Conservation (phyloP, 92 coral and sea anemone species). For the Pocillopora meandrina region DNA sequence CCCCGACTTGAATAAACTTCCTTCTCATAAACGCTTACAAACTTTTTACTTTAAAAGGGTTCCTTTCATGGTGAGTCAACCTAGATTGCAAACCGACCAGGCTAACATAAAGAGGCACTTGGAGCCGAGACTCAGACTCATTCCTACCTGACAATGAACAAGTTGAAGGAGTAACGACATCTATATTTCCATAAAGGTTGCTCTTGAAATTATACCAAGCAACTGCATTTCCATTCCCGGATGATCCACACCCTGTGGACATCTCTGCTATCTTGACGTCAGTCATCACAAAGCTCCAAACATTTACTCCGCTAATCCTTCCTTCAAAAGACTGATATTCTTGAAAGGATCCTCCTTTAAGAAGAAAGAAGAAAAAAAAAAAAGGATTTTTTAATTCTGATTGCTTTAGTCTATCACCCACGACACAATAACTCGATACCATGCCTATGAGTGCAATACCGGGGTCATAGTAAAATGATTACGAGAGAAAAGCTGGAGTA, state of each 20-base stretch:
- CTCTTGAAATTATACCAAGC: slow-evolving; percentile 30
- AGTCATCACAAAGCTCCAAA: slow-evolving; percentile 9
- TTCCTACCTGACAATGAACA: slow-evolving; percentile 14
- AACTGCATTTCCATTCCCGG: slow-evolving; percentile 26
- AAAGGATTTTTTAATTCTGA: too few species aligned
- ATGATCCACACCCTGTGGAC: slow-evolving; percentile 25
- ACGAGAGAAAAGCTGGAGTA: not conserved
- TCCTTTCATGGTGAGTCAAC: too few species aligned
- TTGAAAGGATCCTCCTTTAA: slow-evolving; percentile 17
- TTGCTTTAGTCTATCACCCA: too few species aligned
- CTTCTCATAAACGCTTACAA: too few species aligned
- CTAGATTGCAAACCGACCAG: too few species aligned
- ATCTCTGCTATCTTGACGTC: not conserved
- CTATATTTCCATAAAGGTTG: slow-evolving; percentile 5
- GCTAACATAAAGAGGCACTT: too few species aligned
- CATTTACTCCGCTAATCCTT: slow-evolving; percentile 15
- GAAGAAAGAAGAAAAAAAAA: not conserved
- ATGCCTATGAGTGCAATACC: too few species aligned
- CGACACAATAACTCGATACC: too few species aligned
- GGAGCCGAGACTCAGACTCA: not conserved
- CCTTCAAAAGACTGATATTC: slow-evolving; percentile 1
- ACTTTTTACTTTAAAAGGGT: too few species aligned
- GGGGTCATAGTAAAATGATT: too few species aligned
- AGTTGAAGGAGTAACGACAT: not conserved
- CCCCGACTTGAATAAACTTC: too few species aligned